phyloP scores from a whole-genome alignment of 2,113 vertebrate species.

The Myodes glareolus region DNA sequence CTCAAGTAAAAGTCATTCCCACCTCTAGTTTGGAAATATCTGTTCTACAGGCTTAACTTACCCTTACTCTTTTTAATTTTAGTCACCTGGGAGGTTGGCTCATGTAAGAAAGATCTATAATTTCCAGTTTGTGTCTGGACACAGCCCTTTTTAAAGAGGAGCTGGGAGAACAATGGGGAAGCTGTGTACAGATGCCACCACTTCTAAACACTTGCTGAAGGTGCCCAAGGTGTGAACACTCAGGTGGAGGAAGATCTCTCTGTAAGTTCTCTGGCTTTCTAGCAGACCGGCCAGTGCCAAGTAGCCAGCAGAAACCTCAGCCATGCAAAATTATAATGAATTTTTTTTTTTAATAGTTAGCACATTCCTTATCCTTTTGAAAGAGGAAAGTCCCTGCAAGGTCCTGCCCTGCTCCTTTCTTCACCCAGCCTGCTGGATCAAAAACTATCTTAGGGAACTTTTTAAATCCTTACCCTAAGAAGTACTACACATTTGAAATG shows the following conservation, averaged over 20 bases:
- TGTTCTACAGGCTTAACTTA: background rate
- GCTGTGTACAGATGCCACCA: slow-evolving; percentile 64
- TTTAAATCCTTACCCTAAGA: slow-evolving; percentile 54
- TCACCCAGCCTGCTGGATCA: slow-evolving; percentile 29
- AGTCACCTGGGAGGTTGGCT: background rate
- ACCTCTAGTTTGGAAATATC: background rate
- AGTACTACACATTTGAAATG: slow-evolving; percentile 47
- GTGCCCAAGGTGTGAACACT: slow-evolving; percentile 61
- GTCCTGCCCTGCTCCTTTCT: background rate
- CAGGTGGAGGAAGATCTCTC: slow-evolving; percentile 55
- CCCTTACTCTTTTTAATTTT: slow-evolving; percentile 23
- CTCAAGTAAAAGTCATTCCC: background rate
- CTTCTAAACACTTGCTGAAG: slow-evolving; percentile 67
- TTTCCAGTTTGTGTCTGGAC: slow-evolving; percentile 57
- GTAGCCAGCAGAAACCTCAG: slow-evolving; percentile 65
- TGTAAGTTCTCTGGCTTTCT: slow-evolving; percentile 19
- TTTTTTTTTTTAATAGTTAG: slow-evolving; percentile 43
- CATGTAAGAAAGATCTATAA: slow-evolving; percentile 53
- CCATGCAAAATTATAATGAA: slow-evolving; percentile 61
- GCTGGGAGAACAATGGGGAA: slow-evolving; percentile 62
- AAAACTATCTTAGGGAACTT: slow-evolving; percentile 44
- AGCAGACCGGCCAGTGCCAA: slow-evolving; percentile 57
- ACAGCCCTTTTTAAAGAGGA: slow-evolving; percentile 60
- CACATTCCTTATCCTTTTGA: background rate
- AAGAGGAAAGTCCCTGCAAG: background rate